Conservation (phyloP, 1,140 invertebrate species). For the Drosophila arizonae region DNA sequence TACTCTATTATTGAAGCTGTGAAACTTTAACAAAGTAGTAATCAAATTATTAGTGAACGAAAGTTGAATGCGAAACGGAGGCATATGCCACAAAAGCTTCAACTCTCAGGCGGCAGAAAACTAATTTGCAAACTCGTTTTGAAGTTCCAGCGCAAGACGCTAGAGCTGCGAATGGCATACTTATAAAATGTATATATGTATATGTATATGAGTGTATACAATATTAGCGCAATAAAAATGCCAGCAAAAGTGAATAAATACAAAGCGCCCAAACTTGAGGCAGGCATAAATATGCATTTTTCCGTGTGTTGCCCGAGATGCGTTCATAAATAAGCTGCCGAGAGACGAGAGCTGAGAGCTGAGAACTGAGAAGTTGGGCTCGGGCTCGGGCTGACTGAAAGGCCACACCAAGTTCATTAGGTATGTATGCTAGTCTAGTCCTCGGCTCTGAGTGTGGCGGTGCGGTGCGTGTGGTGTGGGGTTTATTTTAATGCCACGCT, state of each 20-base stretch:
- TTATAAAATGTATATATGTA: neutral
- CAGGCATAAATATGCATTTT: constrained; percentile 53
- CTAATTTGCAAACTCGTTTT: constrained; percentile 55
- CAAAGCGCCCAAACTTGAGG: constrained; percentile 22
- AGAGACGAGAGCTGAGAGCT: too few species aligned
- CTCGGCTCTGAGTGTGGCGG: neutral
- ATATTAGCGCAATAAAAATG: constrained; percentile 35
- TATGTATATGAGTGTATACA: neutral
- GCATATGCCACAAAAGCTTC: constrained; percentile 21
- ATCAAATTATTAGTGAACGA: constrained; percentile 33
- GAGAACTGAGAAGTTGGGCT: neutral
- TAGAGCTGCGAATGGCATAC: constrained; percentile 31
- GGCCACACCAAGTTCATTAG: constrained; percentile 73
- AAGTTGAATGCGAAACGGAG: constrained; percentile 18
- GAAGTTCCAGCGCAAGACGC: constrained; percentile 34
- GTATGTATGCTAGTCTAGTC: constrained; percentile 62
- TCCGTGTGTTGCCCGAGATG: constrained; percentile 10
- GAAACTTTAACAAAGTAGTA: constrained; percentile 19
- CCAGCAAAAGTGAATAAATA: constrained; percentile 41
- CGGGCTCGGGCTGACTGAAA: constrained; percentile 29
- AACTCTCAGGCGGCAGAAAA: constrained; percentile 42
- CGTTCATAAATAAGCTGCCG: constrained; percentile 38
- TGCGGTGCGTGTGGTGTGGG: constrained; percentile 10
- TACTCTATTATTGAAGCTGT: constrained; percentile 14
- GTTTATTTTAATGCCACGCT: constrained; percentile 59